phyloP scores from a whole-genome alignment of 2,113 vertebrate species.

The Ptilorrhoa leucosticta region DNA sequence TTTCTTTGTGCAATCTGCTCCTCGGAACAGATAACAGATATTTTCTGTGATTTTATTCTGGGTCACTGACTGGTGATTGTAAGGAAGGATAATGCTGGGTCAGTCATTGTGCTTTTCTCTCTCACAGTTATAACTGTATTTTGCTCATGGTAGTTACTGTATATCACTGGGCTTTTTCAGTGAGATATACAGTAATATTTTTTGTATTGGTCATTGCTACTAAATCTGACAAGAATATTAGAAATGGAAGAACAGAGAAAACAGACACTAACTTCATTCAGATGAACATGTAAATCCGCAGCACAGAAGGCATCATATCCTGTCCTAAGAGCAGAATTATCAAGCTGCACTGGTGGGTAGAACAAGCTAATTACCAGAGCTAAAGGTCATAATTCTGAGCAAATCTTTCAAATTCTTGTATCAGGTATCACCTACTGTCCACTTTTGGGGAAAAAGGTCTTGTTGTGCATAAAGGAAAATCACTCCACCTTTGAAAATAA shows the following conservation, averaged over 20 bases:
- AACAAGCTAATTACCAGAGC: background rate
- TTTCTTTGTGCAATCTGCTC: background rate
- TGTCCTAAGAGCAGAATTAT: background rate
- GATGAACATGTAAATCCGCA: background rate
- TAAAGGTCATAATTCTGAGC: background rate
- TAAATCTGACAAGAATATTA: background rate
- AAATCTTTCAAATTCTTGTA: background rate
- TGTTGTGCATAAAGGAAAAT: background rate
- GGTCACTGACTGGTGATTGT: background rate
- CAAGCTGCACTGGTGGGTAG: background rate
- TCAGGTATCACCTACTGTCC: background rate
- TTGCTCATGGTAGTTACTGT: background rate
- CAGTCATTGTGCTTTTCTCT: background rate
- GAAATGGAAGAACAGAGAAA: background rate
- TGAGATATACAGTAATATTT: background rate
- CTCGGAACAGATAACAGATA: background rate
- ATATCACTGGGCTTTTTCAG: background rate
- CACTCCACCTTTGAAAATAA: conserved; percentile 15
- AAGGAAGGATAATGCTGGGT: background rate
- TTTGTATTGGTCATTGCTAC: background rate
- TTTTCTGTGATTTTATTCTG: background rate
- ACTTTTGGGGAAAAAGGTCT: background rate
- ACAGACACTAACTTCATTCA: background rate
- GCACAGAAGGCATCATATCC: background rate
- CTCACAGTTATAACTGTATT: background rate